Conservation (phyloP, 2,797 vertebrate species). For the Chelon auratus region DNA sequence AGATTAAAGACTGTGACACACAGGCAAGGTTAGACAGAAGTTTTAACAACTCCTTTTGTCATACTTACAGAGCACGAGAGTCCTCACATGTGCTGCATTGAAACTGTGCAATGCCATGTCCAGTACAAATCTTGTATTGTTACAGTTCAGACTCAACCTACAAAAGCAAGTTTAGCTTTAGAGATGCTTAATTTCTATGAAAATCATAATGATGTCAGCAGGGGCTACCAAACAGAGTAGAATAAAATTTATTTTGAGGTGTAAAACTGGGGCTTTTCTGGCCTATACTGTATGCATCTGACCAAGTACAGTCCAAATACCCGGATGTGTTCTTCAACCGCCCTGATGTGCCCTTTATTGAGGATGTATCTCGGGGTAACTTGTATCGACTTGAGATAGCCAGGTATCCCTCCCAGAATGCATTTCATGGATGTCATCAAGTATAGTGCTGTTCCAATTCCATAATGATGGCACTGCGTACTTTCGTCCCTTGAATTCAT, state of each 20-base stretch:
- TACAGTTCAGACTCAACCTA: neutral
- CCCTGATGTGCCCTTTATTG: too few relatives aligned
- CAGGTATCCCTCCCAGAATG: too few relatives aligned
- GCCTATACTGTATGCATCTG: too few relatives aligned
- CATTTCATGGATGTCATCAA: too few relatives aligned
- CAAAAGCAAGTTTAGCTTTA: neutral
- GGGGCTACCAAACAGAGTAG: neutral
- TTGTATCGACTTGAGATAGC: too few relatives aligned
- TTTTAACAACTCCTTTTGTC: conserved; percentile 34
- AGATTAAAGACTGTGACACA: conserved; percentile 72
- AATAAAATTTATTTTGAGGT: neutral
- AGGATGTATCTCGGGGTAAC: too few relatives aligned
- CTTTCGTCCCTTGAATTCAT: too few relatives aligned
- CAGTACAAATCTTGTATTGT: neutral
- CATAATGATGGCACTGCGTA: too few relatives aligned
- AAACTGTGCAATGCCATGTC: conserved; percentile 15
- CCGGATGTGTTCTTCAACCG: too few relatives aligned
- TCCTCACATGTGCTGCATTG: neutral
- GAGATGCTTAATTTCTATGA: neutral
- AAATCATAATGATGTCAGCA: neutral
- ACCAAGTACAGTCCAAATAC: too few relatives aligned
- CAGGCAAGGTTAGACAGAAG: conserved; percentile 53
- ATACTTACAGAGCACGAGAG: neutral
- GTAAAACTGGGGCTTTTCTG: too few relatives aligned
- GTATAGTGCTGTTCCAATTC: too few relatives aligned